Conservation (phyloP, 1,140 invertebrate species). For the Aporrectodea caliginosa region DNA sequence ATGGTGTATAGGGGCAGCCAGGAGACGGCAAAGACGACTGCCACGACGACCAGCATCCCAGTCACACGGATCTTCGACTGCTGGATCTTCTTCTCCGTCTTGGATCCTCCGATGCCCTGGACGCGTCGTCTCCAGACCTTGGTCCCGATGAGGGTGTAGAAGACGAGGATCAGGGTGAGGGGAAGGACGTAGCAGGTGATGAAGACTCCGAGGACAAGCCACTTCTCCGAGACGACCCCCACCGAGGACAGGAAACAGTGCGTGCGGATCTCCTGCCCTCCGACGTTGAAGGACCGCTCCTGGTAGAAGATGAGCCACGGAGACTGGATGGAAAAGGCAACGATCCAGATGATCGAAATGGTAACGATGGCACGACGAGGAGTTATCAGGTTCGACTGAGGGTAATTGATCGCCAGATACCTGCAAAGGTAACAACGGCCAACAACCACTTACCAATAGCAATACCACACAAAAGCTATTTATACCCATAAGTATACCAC, state of each 20-base stretch:
- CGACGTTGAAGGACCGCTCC: neutral
- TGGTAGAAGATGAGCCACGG: slow-evolving; percentile 81
- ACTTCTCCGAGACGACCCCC: slow-evolving; percentile 68
- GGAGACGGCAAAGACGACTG: slow-evolving; percentile 84
- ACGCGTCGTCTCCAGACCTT: neutral
- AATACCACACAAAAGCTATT: too few species aligned
- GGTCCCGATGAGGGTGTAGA: slow-evolving; percentile 86
- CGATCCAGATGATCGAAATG: slow-evolving; percentile 82
- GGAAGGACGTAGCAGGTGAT: slow-evolving; percentile 83
- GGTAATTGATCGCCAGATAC: slow-evolving; percentile 89
- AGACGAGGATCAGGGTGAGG: slow-evolving; percentile 80
- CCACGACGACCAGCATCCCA: slow-evolving; percentile 82
- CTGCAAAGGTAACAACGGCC: slow-evolving; percentile 49
- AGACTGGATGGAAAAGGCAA: slow-evolving; percentile 70
- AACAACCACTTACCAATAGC: too few species aligned
- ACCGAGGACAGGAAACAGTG: slow-evolving; percentile 55
- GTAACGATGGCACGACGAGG: slow-evolving; percentile 77
- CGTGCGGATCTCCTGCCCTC: slow-evolving; percentile 53
- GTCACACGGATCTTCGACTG: slow-evolving; percentile 36
- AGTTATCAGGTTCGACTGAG: slow-evolving; percentile 82
- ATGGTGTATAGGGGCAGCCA: slow-evolving; percentile 80
- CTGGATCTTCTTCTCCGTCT: slow-evolving; percentile 40
- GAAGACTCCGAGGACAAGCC: slow-evolving; percentile 60
- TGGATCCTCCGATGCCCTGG: slow-evolving; percentile 23
- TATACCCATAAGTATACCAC: too few species aligned